Conservation (phyloP, 2,888 invertebrate genomes). For the Drosophila suboccidentalis region DNA sequence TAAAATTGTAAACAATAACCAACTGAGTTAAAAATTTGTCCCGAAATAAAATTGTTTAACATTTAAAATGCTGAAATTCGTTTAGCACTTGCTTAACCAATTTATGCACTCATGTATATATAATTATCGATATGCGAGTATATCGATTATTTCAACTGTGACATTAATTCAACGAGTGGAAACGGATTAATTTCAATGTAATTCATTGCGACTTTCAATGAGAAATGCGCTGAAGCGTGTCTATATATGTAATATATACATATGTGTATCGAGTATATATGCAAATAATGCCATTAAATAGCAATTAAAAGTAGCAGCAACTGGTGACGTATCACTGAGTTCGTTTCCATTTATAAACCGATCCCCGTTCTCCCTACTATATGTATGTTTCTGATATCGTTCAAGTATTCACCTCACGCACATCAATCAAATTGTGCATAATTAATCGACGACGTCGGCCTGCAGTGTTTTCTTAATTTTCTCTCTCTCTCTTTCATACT, state of each 20-base stretch:
- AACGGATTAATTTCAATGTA: slow-evolving; percentile 16
- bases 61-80: background rate
- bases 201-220: slow-evolving; percentile 8
- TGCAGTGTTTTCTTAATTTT: slow-evolving; percentile 20
- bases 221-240: slow-evolving; percentile 27
- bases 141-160: slow-evolving; percentile 5
- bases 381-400: background rate
- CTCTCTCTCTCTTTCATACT: slow-evolving; percentile 1
- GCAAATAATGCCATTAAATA: slow-evolving; percentile 65
- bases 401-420: slow-evolving; percentile 66
- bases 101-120: slow-evolving; percentile 4
- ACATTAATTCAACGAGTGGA: slow-evolving; percentile 14
- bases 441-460: slow-evolving; percentile 58
- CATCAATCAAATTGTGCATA: slow-evolving; percentile 78
- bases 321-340: slow-evolving; percentile 49
- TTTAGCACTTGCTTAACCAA: background rate
- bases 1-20: too few species aligned
- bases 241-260: slow-evolving; percentile 4
- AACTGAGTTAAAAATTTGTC: background rate
- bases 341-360: slow-evolving; percentile 30
- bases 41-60: too few species aligned
- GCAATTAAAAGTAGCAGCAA: slow-evolving; percentile 64
- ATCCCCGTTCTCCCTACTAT: background rate
- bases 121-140: slow-evolving; percentile 16
- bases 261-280: slow-evolving; percentile 26